Evolutionary conservation across 2,888 invertebrate species (phyloP), one percentile per base, ranked within the genome.

Genomic region (Scaptomyza caliginosa): DNA sequence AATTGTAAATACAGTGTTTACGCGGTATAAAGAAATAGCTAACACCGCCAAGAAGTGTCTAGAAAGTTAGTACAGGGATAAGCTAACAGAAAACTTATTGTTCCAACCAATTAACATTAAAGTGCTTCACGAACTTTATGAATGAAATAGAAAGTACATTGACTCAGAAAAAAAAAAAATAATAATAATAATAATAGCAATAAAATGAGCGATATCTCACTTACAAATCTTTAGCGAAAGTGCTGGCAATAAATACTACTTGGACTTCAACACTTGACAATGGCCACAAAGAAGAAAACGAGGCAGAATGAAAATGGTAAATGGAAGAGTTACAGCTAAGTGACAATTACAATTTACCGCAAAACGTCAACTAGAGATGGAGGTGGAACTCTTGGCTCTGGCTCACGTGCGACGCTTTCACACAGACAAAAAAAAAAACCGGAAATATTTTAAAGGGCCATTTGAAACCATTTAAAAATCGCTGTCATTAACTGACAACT

Each of bases 91-190:
- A 32, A 6, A 30, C 17, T 30, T 30, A 19, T 28, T 52, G 42
- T 32, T 34, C n/a, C 2, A 17, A 24, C 40, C 55, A 45, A 73
- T 74, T 54, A 67, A 54, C 39, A 64, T 67, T 58, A 63, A 75
- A 49, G 52, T 52, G 40, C 51, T 49, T 32, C 56, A 71, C 67
- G 71, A 67, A 55, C 57, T 57, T 65, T 39, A 45, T 85, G 82
- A 79, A 85, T 85, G 79, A 79, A 79, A 79, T 79, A 79, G 79
- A 79, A 79, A 79, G 79, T 81, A 64, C 63, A 45, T 46, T 58
- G 46, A 30, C 34, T 42, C 49, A 32, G 43, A 51, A 52, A 42
- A 54, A 57, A 28, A 65, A 68, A 59, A 40, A 51, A 52, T 36
- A 54, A 57, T 24, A 65, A 68, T 56, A 40, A 52, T 11, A 32